A percentile compares a stretch with the other conserved stretches of the same genome.
Evolutionary conservation across 2,797 vertebrate genomes (phyloP).

Genomic region (Nyctalus aviator): DNA sequence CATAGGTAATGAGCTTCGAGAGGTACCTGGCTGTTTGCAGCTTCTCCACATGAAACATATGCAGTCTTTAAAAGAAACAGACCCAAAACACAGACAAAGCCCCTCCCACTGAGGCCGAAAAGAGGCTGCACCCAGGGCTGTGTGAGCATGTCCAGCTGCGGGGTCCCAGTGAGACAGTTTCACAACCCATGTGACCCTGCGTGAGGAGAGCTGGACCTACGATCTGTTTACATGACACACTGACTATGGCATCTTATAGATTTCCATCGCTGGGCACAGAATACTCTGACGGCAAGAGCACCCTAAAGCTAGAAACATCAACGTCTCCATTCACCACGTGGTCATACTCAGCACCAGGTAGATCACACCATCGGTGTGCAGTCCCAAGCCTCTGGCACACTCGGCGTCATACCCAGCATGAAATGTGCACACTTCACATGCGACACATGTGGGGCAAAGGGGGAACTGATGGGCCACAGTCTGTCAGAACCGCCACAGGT

Average conservation of each 20-base stretch:
- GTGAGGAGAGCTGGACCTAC: conserved; percentile 28
- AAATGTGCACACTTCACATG: conserved; percentile 86
- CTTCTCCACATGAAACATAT: background rate
- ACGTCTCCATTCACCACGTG: conserved; percentile 74
- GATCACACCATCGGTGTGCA: conserved; percentile 83
- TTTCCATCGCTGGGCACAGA: conserved; percentile 67
- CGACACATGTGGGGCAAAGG: conserved; percentile 84
- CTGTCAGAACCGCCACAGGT: conserved; percentile 82
- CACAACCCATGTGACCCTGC: background rate
- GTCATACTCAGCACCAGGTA: conserved; percentile 88
- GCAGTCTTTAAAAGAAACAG: conserved; percentile 53
- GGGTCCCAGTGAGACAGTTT: conserved; percentile 6
- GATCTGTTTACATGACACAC: conserved; percentile 1
- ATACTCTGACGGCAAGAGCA: conserved; percentile 72
- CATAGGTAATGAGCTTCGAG: background rate
- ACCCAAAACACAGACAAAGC: conserved; percentile 33
- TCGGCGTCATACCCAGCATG: conserved; percentile 84
- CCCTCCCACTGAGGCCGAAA: background rate
- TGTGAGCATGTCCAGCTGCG: background rate
- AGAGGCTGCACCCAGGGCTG: conserved; percentile 59
- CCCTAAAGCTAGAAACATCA: conserved; percentile 85
- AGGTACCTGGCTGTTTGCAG: background rate
- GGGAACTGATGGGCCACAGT: conserved; percentile 82
- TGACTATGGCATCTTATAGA: conserved; percentile 58
- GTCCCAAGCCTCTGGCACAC: conserved; percentile 78